phyloP scores from a whole-genome alignment of 2,797 vertebrate genomes.

The Syndactyla subalaris region DNA sequence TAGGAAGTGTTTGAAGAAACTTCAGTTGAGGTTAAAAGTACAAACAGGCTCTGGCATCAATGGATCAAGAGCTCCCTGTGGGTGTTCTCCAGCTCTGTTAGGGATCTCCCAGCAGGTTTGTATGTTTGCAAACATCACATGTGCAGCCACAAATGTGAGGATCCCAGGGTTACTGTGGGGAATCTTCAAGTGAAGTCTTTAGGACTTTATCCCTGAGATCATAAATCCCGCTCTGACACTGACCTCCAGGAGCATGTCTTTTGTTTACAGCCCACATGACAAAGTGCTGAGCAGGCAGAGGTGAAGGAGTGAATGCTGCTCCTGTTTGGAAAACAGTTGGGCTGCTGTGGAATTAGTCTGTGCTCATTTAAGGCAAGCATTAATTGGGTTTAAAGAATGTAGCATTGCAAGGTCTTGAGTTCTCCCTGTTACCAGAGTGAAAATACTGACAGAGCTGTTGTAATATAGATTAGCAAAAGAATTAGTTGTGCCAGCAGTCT shows the following conservation, averaged over 20 bases:
- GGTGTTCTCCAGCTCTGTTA: not conserved
- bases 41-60: not conserved
- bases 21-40: not conserved
- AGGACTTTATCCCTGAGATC: accelerated
- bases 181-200: not conserved
- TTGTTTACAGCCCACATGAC: not conserved
- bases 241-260: accelerated
- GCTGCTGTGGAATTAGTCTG: not conserved
- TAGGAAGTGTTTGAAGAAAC: not conserved
- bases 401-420: not conserved
- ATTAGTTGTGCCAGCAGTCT: not conserved
- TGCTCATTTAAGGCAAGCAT: not conserved
- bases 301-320: accelerated
- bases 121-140: not conserved
- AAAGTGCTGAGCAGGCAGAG: not conserved
- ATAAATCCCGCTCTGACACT: not conserved
- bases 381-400: not conserved
- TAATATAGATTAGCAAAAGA: not conserved
- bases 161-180: not conserved
- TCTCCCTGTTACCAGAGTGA: not conserved
- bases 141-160: accelerated
- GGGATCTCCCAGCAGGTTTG: not conserved
- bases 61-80: not conserved
- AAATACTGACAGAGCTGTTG: accelerated
- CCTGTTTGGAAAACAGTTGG: not conserved